phyloP scores from a whole-genome alignment of 1,140 invertebrate genomes.

The Matsumurasca onukii region DNA sequence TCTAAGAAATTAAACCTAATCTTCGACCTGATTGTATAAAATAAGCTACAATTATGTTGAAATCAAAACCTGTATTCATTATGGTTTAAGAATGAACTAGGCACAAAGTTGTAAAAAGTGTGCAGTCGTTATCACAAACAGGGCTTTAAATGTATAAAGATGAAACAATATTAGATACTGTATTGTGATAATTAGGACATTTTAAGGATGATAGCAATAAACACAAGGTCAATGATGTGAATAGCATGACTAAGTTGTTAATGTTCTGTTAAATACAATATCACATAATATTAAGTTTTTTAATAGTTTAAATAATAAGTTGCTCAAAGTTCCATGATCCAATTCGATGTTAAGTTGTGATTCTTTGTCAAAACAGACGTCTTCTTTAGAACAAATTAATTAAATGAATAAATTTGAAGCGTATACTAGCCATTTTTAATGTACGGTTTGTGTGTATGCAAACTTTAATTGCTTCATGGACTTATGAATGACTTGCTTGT shows the following conservation, averaged over 20 bases:
- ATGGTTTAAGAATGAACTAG: constrained; percentile 3
- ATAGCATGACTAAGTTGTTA: not conserved
- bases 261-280: constrained; percentile 5
- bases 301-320: too few relatives aligned
- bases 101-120: constrained; percentile 24
- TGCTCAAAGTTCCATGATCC: too few relatives aligned
- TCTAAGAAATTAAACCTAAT: constrained; percentile 4
- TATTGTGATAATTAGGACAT: constrained; percentile 29
- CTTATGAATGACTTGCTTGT: too few relatives aligned
- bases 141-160: constrained; percentile 25
- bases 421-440: too few relatives aligned
- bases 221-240: not conserved
- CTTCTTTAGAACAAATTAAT: too few relatives aligned
- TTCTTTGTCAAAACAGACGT: too few relatives aligned
- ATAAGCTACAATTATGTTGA: not conserved
- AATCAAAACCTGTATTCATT: constrained; percentile 1
- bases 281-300: too few relatives aligned
- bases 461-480: too few relatives aligned
- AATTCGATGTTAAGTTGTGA: too few relatives aligned
- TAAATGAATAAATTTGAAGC: too few relatives aligned
- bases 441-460: too few relatives aligned
- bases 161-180: not conserved
- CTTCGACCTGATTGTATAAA: constrained; percentile 18
- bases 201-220: constrained; percentile 31
- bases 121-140: constrained; percentile 16